phyloP scores from a whole-genome alignment of 2,113 vertebrate genomes.

The Mugil cephalus region DNA sequence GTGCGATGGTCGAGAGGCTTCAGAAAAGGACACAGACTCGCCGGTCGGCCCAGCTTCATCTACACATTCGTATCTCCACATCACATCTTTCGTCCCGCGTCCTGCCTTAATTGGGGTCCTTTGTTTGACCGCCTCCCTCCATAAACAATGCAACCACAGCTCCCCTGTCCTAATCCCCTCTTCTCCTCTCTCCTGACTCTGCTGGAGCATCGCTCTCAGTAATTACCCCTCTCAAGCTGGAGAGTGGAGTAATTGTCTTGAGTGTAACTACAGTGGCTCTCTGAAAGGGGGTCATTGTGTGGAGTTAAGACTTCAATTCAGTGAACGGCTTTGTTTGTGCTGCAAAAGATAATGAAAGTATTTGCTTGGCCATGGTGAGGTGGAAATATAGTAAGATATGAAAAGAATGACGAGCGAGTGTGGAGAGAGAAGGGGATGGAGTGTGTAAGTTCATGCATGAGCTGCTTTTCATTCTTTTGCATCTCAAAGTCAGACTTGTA shows the following conservation, averaged over 20 bases:
- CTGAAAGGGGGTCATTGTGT: slow-evolving; percentile 86
- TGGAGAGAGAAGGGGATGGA: slow-evolving; percentile 39
- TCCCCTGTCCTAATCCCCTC: slow-evolving; percentile 65
- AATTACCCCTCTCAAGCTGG: slow-evolving; percentile 81
- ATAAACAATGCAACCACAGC: slow-evolving; percentile 79
- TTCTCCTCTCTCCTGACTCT: slow-evolving; percentile 61
- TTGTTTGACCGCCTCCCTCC: slow-evolving; percentile 79
- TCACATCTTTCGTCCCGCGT: slow-evolving; percentile 55
- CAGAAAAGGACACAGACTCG: not conserved
- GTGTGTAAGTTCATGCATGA: not conserved
- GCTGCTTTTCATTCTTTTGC: slow-evolving; percentile 1
- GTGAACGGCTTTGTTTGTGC: slow-evolving; percentile 84
- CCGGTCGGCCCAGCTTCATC: slow-evolving; percentile 21
- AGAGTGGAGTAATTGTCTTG: slow-evolving; percentile 84
- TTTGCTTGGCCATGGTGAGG: slow-evolving; percentile 73
- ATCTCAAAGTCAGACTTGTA: not conserved
- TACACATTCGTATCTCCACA: slow-evolving; percentile 35
- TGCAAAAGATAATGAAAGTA: slow-evolving; percentile 84
- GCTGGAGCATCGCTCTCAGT: slow-evolving; percentile 76
- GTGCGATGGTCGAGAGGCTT: too few species aligned
- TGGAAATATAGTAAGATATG: slow-evolving; percentile 65
- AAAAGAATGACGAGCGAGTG: slow-evolving; percentile 42
- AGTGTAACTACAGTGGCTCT: slow-evolving; percentile 83
- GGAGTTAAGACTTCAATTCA: slow-evolving; percentile 75
- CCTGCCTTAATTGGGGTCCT: slow-evolving; percentile 71